phyloP scores from a whole-genome alignment of 2,113 vertebrate species.

The Pomatorhinus ruficollis region DNA sequence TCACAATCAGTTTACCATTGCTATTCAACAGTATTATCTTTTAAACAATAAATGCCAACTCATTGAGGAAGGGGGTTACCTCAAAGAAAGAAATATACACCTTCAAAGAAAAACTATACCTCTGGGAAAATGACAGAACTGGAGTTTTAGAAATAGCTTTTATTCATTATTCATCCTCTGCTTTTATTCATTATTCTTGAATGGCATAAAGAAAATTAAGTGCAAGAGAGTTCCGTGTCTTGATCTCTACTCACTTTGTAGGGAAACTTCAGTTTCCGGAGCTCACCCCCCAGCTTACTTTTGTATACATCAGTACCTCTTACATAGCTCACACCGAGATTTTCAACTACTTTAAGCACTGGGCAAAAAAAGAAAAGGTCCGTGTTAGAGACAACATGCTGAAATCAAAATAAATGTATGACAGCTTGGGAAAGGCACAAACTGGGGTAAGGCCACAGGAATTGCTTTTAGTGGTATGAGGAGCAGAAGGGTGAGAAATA shows the following conservation, averaged over 20 bases:
- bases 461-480: neutral
- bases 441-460: neutral
- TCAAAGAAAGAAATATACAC: neutral
- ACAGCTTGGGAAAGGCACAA: neutral
- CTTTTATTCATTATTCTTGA: neutral
- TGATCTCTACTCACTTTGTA: constrained; percentile 72
- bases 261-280: constrained; percentile 83
- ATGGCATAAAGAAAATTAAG: neutral
- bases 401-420: neutral
- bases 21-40: neutral
- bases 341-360: constrained; percentile 94
- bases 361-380: neutral
- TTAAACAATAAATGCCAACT: neutral
- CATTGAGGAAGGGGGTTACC: neutral
- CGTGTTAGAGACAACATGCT: neutral
- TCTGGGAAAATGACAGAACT: neutral
- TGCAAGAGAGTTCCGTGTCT: neutral
- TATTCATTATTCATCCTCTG: neutral
- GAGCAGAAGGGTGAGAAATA: neutral
- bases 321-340: constrained; percentile 84
- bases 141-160: neutral
- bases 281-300: constrained; percentile 75
- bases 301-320: constrained; percentile 74
- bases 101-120: neutral
- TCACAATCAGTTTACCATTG: neutral